phyloP scores from a whole-genome alignment of 2,888 invertebrate genomes.

The Gortyna flavago region DNA sequence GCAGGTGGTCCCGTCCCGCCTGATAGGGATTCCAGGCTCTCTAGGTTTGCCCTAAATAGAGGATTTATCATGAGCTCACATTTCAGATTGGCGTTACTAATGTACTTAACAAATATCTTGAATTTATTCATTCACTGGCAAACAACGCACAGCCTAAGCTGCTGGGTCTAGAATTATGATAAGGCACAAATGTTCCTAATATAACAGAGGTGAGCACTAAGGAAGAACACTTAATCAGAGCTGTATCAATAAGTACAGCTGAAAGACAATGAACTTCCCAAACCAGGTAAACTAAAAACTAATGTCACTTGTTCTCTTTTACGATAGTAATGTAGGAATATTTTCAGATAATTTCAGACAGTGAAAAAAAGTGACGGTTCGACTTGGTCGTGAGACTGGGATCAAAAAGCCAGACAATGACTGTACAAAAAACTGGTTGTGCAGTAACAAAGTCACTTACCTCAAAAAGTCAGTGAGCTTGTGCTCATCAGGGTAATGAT shows the following conservation, averaged over 20 bases:
- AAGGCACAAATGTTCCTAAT: not conserved
- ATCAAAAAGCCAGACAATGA: not conserved
- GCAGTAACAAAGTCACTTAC: constrained; percentile 66
- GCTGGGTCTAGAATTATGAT: no score
- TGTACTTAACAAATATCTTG: not conserved
- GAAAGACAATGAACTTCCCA: not conserved
- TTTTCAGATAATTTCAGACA: not conserved
- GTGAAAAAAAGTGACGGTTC: not conserved
- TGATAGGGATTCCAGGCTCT: constrained; percentile 93
- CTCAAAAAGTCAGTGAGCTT: constrained; percentile 93
- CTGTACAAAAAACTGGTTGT: not conserved
- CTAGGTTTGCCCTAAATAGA: constrained; percentile 91
- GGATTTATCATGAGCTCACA: not conserved
- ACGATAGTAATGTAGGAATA: not conserved
- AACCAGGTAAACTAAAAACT: no score
- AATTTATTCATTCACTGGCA: not conserved
- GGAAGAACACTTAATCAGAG: not conserved
- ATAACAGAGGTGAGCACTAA: not conserved
- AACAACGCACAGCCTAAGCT: not conserved
- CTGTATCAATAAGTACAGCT: no score
- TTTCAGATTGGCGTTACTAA: not conserved
- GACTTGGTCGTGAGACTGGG: not conserved
- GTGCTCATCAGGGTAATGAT: constrained; percentile 90
- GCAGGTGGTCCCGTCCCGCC: constrained; percentile 85
- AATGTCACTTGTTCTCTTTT: not conserved